These are phyloP conservation scores for Arion vulgaris DNA, from an alignment of 1,140 invertebrate species.

Conservation along the genomic window DNA sequence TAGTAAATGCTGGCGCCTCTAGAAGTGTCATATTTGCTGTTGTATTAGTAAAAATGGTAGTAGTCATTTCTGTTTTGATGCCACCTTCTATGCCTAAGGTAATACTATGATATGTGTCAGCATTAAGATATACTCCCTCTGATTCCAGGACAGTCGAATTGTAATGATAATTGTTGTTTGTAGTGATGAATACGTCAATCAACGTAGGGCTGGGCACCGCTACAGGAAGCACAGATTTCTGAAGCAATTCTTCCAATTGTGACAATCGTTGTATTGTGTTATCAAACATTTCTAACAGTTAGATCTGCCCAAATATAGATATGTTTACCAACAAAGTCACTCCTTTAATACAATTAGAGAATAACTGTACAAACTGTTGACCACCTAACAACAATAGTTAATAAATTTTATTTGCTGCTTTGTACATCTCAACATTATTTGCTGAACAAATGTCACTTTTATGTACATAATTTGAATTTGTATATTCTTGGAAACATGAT, in stretches of 20 bases:
- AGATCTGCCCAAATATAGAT: too few relatives aligned
- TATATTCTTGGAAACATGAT: too few relatives aligned
- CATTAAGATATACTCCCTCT: background rate
- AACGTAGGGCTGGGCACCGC: background rate
- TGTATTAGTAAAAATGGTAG: background rate
- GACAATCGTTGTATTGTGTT: too few relatives aligned
- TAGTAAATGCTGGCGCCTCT: conserved; percentile 45
- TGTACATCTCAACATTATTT: too few relatives aligned
- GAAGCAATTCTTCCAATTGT: background rate
- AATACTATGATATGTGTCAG: background rate
- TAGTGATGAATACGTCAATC: background rate
- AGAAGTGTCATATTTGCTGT: background rate
- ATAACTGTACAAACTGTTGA: too few relatives aligned
- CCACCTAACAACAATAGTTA: too few relatives aligned
- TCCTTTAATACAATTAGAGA: too few relatives aligned
- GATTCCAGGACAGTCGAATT: background rate
- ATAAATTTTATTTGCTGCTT: too few relatives aligned
- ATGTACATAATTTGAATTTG: too few relatives aligned
- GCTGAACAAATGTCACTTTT: too few relatives aligned
- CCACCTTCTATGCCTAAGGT: background rate
- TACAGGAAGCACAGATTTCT: background rate
- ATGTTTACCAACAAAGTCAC: too few relatives aligned
- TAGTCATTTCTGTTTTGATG: background rate
- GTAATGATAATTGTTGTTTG: background rate
- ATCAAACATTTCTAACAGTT: too few relatives aligned